Conservation (phyloP, 2,888 invertebrate species). For the Eupithecia vulgata region DNA sequence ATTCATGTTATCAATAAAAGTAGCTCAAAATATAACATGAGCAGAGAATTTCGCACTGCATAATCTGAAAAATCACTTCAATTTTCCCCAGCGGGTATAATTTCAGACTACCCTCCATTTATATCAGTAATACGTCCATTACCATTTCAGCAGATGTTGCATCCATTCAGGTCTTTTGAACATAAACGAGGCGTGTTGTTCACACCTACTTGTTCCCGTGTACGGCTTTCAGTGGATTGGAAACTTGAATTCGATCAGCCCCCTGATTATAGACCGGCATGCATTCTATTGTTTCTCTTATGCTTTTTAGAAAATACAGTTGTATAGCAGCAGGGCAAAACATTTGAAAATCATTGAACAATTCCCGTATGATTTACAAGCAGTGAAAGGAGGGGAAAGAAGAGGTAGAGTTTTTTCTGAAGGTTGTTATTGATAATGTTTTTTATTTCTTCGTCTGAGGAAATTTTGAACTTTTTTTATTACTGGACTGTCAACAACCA, state of each 20-base stretch:
- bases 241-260: slow-evolving; percentile 48
- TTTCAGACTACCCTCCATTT: slow-evolving; percentile 35
- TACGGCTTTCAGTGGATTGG: slow-evolving; percentile 55
- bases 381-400: not conserved
- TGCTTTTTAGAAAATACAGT: not conserved
- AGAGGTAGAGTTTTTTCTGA: not conserved
- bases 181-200: slow-evolving; percentile 34
- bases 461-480: not conserved
- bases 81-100: slow-evolving; percentile 33
- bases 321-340: not conserved
- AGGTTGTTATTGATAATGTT: not conserved
- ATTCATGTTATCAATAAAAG: not conserved
- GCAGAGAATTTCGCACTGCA: slow-evolving; percentile 22
- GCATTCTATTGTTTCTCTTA: not conserved
- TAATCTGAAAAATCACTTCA: slow-evolving; percentile 34
- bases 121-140: slow-evolving; percentile 38
- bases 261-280: not conserved
- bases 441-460: not conserved
- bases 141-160: slow-evolving; percentile 38
- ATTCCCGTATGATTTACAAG: not conserved
- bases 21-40: not conserved
- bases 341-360: not conserved
- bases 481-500: not conserved
- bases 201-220: slow-evolving; percentile 38
- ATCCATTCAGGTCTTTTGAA: slow-evolving; percentile 34